phyloP scores from a whole-genome alignment of 2,113 vertebrate species.

The Xiphias gladius region DNA sequence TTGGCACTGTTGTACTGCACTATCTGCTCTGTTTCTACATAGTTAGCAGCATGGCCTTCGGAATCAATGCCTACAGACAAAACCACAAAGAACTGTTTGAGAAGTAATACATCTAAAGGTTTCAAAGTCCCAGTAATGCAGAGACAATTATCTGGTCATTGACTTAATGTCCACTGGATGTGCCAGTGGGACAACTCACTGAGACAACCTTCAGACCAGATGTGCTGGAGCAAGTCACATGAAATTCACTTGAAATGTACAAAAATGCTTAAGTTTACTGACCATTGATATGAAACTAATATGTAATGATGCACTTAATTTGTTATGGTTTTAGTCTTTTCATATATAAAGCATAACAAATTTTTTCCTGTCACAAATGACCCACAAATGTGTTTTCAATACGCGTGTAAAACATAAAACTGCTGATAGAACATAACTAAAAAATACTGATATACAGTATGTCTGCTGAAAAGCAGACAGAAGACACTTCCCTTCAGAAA shows the following conservation, averaged over 20 bases:
- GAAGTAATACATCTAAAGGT: neutral
- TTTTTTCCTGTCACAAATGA: neutral
- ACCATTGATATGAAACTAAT: no score
- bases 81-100: constrained; percentile 4
- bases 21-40: constrained; percentile 97
- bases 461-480: no score
- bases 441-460: no score
- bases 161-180: neutral
- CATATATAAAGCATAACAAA: no score
- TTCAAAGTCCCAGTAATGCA: neutral
- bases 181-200: neutral
- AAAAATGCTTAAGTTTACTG: no score
- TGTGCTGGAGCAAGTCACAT: neutral
- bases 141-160: neutral
- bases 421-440: no score
- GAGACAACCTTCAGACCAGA: neutral
- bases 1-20: constrained; percentile 90
- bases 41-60: constrained; percentile 98
- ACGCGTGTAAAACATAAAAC: no score
- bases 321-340: no score
- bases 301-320: no score
- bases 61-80: constrained; percentile 90
- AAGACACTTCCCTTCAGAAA: neutral
- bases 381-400: no score
- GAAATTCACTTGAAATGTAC: neutral